Percentiles rank a stretch among this genome's conserved stretches.
These are phyloP conservation scores for Phoxinus phoxinus DNA, from an alignment of 2,113 vertebrate genomes.

Conservation along the genomic window DNA sequence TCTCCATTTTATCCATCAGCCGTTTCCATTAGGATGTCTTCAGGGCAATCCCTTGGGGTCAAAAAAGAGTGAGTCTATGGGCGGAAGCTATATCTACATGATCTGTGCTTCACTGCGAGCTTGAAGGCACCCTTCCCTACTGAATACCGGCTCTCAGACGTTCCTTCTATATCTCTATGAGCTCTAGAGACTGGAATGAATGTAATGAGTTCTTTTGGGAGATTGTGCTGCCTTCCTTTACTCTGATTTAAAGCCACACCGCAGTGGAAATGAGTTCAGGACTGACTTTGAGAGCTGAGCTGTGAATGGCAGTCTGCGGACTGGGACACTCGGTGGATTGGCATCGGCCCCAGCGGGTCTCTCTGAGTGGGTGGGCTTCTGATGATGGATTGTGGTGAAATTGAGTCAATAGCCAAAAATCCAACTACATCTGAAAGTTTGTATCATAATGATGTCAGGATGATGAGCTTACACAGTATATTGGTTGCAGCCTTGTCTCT, in stretches of 20 bases:
- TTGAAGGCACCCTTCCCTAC: neutral
- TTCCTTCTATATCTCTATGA: conserved; percentile 22
- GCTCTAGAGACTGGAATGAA: conserved; percentile 5
- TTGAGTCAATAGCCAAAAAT: conserved; percentile 10
- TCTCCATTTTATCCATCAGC: neutral
- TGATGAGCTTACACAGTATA: conserved; percentile 20
- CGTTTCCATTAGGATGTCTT: conserved; percentile 11
- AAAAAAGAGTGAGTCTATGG: neutral
- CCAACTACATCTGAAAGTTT: neutral
- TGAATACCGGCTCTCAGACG: neutral
- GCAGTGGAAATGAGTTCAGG: conserved; percentile 33
- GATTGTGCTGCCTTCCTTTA: conserved; percentile 19
- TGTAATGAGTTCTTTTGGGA: conserved; percentile 50
- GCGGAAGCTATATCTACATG: neutral
- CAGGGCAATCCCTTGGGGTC: neutral
- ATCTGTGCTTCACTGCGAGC: conserved; percentile 10
- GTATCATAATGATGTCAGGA: neutral
- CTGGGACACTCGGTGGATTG: conserved; percentile 19
- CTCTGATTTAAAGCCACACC: conserved; percentile 22
- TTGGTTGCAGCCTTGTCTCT: neutral
- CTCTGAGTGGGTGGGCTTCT: neutral
- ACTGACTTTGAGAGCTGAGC: conserved; percentile 31
- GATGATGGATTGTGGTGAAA: conserved; percentile 32
- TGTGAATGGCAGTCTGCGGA: conserved; percentile 11
- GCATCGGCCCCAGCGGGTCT: neutral